phyloP scores from a whole-genome alignment of 2,113 vertebrate genomes.

The Carettochelys insculpta region DNA sequence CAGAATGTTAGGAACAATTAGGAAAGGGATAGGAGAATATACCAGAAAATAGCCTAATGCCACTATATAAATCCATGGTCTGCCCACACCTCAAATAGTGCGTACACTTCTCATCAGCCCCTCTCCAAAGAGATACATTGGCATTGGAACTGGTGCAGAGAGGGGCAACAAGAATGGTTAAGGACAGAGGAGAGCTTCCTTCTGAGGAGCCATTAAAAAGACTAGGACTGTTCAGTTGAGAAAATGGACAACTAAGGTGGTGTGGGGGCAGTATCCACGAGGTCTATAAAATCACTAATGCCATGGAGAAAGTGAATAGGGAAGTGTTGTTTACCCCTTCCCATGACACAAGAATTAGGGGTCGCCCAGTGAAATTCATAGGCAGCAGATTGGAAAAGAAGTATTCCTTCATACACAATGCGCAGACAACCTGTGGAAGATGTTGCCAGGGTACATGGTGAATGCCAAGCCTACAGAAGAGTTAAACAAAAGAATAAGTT shows the following conservation, averaged over 20 bases:
- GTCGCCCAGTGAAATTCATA: neutral
- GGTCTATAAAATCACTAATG: neutral
- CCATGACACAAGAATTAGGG: neutral
- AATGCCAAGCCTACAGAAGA: neutral
- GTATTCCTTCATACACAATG: neutral
- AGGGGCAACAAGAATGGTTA: neutral
- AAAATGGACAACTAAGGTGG: neutral
- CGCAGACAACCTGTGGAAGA: neutral
- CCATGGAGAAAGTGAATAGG: neutral
- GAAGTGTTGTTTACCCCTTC: neutral
- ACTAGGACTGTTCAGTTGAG: neutral
- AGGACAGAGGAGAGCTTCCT: neutral
- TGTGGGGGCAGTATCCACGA: neutral
- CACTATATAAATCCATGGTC: neutral
- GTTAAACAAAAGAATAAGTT: neutral
- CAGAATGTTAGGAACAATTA: neutral
- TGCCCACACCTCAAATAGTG: neutral
- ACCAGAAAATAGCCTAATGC: neutral
- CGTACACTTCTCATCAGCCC: neutral
- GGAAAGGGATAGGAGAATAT: neutral
- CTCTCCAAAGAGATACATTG: neutral
- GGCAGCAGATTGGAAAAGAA: neutral
- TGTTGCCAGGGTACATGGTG: neutral
- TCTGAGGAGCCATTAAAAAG: neutral
- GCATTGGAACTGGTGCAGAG: neutral